phyloP scores from a whole-genome alignment of 2,113 vertebrate species.

The Tricholaema leucomelas region DNA sequence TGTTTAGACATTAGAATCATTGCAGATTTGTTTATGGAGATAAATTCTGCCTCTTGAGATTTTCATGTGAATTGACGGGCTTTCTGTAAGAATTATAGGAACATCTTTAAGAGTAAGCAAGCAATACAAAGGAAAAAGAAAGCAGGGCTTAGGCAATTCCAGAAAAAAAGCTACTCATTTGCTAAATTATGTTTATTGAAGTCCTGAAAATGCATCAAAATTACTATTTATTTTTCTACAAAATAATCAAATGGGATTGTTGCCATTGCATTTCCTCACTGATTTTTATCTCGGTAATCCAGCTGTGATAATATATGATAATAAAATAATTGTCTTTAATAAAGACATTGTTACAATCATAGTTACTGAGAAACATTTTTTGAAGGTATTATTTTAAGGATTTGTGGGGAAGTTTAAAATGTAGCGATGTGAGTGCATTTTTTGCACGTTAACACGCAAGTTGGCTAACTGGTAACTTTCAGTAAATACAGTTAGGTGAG shows the following conservation, averaged over 20 bases:
- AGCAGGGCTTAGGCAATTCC: background rate
- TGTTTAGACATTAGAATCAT: background rate
- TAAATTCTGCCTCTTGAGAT: background rate
- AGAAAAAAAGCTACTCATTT: background rate
- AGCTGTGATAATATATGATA: background rate
- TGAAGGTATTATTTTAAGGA: background rate
- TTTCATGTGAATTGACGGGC: background rate
- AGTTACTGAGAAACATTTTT: background rate
- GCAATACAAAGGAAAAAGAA: background rate
- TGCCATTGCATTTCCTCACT: background rate
- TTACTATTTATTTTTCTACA: background rate
- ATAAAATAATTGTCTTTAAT: background rate
- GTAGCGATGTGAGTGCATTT: rapidly evolving
- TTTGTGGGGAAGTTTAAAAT: background rate
- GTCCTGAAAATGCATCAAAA: background rate
- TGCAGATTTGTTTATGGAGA: background rate
- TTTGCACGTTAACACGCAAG: background rate
- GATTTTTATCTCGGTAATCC: background rate
- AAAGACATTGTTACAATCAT: background rate
- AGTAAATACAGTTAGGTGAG: background rate
- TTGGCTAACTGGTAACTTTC: background rate
- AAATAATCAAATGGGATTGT: background rate
- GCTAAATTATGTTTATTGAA: background rate
- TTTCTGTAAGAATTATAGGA: background rate
- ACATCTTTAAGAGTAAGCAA: background rate